Evolutionary conservation across 2,797 vertebrate genomes (phyloP), one percentile per base, ranked within the genome.

Genomic region (Coilia nasus): DNA sequence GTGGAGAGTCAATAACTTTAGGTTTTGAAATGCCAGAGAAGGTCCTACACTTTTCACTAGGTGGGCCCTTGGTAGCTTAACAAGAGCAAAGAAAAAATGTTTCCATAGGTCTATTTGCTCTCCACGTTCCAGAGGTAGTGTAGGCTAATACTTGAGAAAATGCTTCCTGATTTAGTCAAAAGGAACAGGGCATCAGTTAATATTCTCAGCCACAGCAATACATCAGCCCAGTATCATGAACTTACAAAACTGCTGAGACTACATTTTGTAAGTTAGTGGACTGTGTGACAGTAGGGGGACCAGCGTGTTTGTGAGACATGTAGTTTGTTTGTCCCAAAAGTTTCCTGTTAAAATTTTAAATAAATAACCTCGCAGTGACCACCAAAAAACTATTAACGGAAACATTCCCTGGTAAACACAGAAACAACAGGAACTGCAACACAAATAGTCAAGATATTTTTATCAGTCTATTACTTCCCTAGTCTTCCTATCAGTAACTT

Each of bases 381-480:
- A 54, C 17, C 80, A 81, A 25, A 81, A 59, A 81, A 88, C 83
- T 86, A 87, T 88, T 80, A 87, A 41, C 71, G 82, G 88, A 89
- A 88, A 86, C 81, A 54, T 67, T 64, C 83, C 81, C 81, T 85
- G 86, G 67, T 88, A 56, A 88, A 83, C 46, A 31, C 11, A 82
- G 82, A 12, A 41, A 83, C 81, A 88, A 89, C 85, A 90, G 89
- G 87, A 89, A 89, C 83, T 59, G 82, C 10, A 71, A 44, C 80
- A 81, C 60, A 89, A 75, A 78, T 31, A 78, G 1, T 11, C 7
- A 50, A 78, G 54, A 82, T 86, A 84, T 88, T 87, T 88, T 57
- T 85, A 86, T 81, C 86, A 25, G 82, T n/a, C 46, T 54, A 87
- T 88, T 84, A 83, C 81, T 85, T 85, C 83, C 84, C 81, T 59